Conservation (phyloP, 2,113 vertebrate species). For the Carassius gibelio region DNA sequence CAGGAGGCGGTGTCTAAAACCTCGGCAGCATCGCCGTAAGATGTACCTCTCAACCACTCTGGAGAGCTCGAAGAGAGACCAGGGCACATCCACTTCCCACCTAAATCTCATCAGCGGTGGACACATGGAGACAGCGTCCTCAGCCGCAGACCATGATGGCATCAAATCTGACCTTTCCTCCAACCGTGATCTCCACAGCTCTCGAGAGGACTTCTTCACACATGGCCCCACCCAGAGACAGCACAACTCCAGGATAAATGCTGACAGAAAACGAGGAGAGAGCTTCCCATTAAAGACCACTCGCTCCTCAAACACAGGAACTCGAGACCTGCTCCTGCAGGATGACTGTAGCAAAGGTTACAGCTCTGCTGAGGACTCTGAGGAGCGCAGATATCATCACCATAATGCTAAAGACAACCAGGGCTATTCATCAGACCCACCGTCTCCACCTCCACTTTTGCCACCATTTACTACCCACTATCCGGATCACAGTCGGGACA, state of each 20-base stretch:
- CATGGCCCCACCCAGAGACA: conserved; percentile 63
- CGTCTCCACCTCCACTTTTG: conserved; percentile 70
- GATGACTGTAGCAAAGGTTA: conserved; percentile 61
- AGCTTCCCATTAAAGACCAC: conserved; percentile 70
- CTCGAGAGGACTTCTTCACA: conserved; percentile 79
- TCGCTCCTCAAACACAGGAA: conserved; percentile 71
- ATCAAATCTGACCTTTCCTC: conserved; percentile 75
- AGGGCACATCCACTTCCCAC: conserved; percentile 85
- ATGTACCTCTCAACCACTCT: conserved; percentile 75
- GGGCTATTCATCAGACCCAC: conserved; percentile 71
- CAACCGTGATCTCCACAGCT: conserved; percentile 69
- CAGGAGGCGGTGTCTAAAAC: conserved; percentile 84
- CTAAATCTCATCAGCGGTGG: conserved; percentile 83
- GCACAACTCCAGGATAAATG: conserved; percentile 61
- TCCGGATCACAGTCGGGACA: conserved; percentile 69
- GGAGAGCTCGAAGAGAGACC: conserved; percentile 78
- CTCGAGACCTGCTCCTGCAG: conserved; percentile 63
- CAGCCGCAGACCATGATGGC: conserved; percentile 74
- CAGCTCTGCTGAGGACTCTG: conserved; percentile 58
- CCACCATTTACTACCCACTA: conserved; percentile 75
- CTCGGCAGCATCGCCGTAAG: conserved; percentile 80
- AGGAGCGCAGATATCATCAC: conserved; percentile 60
- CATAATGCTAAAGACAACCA: conserved; percentile 66
- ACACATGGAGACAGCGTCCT: conserved; percentile 75
- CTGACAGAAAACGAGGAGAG: conserved; percentile 66